These are phyloP conservation scores for Ecdyonurus torrentis DNA, from an alignment of 2,888 invertebrate species.

Conservation along the genomic window DNA sequence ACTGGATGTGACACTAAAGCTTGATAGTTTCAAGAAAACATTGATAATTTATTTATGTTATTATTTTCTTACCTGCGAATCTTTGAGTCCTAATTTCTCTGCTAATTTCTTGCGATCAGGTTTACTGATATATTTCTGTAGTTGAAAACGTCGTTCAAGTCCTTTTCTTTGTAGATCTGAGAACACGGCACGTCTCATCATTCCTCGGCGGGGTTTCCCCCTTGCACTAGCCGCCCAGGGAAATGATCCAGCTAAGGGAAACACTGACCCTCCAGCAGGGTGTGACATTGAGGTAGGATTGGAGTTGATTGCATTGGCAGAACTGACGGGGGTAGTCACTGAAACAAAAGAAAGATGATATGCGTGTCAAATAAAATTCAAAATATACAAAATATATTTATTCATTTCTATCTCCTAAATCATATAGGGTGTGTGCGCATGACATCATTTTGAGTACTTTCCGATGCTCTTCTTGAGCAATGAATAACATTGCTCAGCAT, in stretches of 20 bases:
- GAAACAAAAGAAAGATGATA: background rate
- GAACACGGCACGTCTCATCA: slow-evolving; percentile 96
- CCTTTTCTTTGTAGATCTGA: slow-evolving; percentile 91
- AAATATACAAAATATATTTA: too few species aligned
- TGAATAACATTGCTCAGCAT: too few species aligned
- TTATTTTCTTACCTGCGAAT: slow-evolving; percentile 81
- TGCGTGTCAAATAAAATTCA: background rate
- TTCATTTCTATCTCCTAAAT: too few species aligned
- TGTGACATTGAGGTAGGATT: background rate
- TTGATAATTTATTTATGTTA: too few species aligned
- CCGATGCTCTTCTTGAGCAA: too few species aligned
- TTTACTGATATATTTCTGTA: slow-evolving; percentile 97
- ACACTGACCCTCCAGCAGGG: slow-evolving; percentile 18
- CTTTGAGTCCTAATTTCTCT: slow-evolving; percentile 87
- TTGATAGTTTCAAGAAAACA: too few species aligned
- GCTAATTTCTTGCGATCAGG: slow-evolving; percentile 95
- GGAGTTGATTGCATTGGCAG: background rate
- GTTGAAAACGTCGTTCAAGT: slow-evolving; percentile 86
- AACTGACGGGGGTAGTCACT: slow-evolving; percentile 6
- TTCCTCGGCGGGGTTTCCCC: slow-evolving; percentile 86
- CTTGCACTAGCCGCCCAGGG: slow-evolving; percentile 85
- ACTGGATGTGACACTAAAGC: too few species aligned
- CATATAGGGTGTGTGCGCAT: too few species aligned
- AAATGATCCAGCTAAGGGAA: slow-evolving; percentile 37
- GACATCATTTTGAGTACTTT: too few species aligned